phyloP scores from a whole-genome alignment of 2,888 invertebrate genomes.

The Mesoligia furuncula region DNA sequence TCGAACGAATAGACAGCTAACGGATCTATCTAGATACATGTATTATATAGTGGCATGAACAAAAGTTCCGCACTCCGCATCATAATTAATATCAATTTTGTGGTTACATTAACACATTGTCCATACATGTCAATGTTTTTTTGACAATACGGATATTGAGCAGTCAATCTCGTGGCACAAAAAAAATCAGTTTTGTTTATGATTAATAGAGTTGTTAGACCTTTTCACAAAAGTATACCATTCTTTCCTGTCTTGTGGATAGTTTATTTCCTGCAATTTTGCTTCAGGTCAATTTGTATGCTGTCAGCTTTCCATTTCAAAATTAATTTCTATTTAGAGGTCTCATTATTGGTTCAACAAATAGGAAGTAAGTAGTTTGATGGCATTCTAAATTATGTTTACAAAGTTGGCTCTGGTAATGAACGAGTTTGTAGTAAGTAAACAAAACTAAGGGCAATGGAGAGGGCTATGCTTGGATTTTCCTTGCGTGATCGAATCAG shows the following conservation, averaged over 20 bases:
- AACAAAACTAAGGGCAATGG: not conserved
- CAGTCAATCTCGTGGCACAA: conserved; percentile 43
- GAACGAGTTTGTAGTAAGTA: not conserved
- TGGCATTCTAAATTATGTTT: not conserved
- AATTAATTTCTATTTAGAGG: conserved; percentile 39
- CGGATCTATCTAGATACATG: too few relatives aligned
- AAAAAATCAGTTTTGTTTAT: conserved; percentile 35
- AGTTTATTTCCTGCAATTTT: conserved; percentile 54
- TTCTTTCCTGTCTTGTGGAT: conserved; percentile 46
- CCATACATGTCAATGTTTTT: conserved; percentile 38
- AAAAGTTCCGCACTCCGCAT: conserved; percentile 32
- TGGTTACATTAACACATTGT: conserved; percentile 17
- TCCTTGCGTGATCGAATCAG: too few relatives aligned
- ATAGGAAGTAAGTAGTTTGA: conserved; percentile 4
- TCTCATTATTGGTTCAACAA: conserved; percentile 27
- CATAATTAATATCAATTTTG: conserved; percentile 47
- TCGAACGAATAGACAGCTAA: not conserved
- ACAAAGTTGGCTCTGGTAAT: not conserved
- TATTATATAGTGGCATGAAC: not conserved
- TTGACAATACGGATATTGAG: conserved; percentile 51
- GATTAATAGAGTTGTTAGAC: conserved; percentile 53
- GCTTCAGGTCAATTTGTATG: conserved; percentile 41
- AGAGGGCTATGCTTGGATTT: too few relatives aligned
- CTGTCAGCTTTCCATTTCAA: conserved; percentile 48
- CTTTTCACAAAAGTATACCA: conserved; percentile 42